Base-by-base conservation (phyloP, 1,140 invertebrate species). In the Nilaparvata lugens region DNA sequence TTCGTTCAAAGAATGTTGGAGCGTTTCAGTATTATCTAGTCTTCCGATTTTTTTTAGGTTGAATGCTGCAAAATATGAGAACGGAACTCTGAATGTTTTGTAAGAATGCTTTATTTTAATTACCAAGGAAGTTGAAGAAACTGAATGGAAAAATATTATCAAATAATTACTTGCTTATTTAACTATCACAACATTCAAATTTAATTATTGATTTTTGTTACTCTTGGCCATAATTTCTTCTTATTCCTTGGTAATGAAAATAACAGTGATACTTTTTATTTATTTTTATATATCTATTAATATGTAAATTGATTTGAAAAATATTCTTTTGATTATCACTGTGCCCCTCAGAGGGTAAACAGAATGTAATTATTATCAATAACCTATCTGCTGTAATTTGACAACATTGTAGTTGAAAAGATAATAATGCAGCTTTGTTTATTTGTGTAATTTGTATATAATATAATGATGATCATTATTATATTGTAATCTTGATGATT, bases 1-100 rank as follows among this genome's bases (percentile, higher is more conserved):
- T 3, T 48, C 16, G 45, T 48, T 19, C 16, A 48, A 48, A 4
- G 45, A 48, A 19, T 23, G 45, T 48, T 48, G 45, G 21, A 48
- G 45, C 21, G 45, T 48, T 48, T 48, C 45, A 48, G 45, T 48
- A 48, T 48, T 48, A 48, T 48, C 45, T 48, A 48, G 45, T 48
- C 45, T 48, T 48, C 45, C 45, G 45, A 48, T 5, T 48, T 48
- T 23, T 48, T 48, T 48, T 19, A 35, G 31, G 31, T 35, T 35
- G 31, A 35, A 35, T 35, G 31, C 31, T 35, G 31, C 31, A 35
- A 35, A 35, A 35, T 35, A 35, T 4, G 31, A 35, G 31, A 35
- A 35, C 31, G 31, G 31, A 35, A 35, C 31, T 35, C 13, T 35
- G 31, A 35, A 35, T 35, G 31, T 35, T 35, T 35, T 35, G 31